Percentiles rank a stretch among this genome's conserved stretches.
Evolutionary conservation across 2,113 vertebrate species (phyloP).

Genomic region (Paralichthys olivaceus): DNA sequence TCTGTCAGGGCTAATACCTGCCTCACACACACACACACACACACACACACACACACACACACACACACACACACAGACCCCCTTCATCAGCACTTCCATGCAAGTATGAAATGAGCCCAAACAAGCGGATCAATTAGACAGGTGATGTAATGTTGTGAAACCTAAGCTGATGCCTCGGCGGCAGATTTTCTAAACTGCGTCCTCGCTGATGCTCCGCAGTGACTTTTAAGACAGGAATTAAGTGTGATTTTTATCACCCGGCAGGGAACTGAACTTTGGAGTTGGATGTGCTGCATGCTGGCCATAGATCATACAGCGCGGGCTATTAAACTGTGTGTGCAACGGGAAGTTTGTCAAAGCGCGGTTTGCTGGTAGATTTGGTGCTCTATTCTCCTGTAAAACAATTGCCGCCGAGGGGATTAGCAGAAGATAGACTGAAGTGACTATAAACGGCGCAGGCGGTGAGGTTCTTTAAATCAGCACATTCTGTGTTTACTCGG

Average conservation of each 20-base stretch:
- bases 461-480: constrained; percentile 35
- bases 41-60: constrained; percentile 12
- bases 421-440: constrained; percentile 38
- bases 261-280: constrained; percentile 35
- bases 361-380: constrained; percentile 36
- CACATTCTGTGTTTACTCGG: constrained; percentile 17
- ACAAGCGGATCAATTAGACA: constrained; percentile 73
- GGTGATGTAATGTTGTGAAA: constrained; percentile 79
- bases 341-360: constrained; percentile 40
- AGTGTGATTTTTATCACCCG: constrained; percentile 38
- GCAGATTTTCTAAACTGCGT: constrained; percentile 44
- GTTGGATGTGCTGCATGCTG: constrained; percentile 10
- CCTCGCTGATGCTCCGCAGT: constrained; percentile 42
- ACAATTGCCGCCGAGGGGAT: constrained; percentile 34
- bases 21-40: constrained; percentile 54
- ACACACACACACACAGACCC: constrained; percentile 33
- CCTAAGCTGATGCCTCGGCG: constrained; percentile 61
- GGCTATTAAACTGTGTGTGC: constrained; percentile 28
- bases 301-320: constrained; percentile 29
- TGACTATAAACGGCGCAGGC: constrained; percentile 42
- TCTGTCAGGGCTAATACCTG: constrained; percentile 86
- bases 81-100: constrained; percentile 74
- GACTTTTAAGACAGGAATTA: constrained; percentile 56
- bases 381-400: constrained; percentile 42
- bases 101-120: constrained; percentile 73